Evolutionary conservation across 2,113 vertebrate species (phyloP).

Genomic region (Gallinago undulata): DNA sequence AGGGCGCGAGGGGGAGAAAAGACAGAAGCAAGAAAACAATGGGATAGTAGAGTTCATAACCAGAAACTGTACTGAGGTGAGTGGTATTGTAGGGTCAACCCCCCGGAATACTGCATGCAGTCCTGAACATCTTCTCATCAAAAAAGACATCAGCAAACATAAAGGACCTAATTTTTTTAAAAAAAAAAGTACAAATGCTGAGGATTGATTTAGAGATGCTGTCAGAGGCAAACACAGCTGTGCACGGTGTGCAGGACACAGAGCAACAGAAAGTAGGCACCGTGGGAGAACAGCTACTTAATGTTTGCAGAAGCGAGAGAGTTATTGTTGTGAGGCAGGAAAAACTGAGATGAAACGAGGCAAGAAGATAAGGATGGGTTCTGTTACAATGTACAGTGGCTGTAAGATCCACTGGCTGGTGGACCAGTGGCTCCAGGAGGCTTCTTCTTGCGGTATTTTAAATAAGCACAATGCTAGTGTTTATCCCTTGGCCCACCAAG

Average conservation of each 20-base stretch:
- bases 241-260: rapidly evolving
- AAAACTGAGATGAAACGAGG: neutral
- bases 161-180: neutral
- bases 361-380: neutral
- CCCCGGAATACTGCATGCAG: neutral
- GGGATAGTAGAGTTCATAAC: neutral
- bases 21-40: neutral
- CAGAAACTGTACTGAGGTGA: constrained; percentile 13
- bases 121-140: neutral
- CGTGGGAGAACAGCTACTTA: neutral
- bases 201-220: neutral
- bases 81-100: neutral
- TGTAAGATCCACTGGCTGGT: neutral
- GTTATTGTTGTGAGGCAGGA: neutral
- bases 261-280: neutral
- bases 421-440: neutral
- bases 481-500: neutral
- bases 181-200: neutral
- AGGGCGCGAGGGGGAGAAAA: neutral
- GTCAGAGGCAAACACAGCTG: neutral
- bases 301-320: neutral
- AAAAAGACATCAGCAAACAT: neutral
- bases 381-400: neutral
- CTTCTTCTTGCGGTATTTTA: neutral
- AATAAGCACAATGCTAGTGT: neutral